Evolutionary conservation across 2,113 vertebrate species (phyloP).

Genomic region (Mastomys coucha): DNA sequence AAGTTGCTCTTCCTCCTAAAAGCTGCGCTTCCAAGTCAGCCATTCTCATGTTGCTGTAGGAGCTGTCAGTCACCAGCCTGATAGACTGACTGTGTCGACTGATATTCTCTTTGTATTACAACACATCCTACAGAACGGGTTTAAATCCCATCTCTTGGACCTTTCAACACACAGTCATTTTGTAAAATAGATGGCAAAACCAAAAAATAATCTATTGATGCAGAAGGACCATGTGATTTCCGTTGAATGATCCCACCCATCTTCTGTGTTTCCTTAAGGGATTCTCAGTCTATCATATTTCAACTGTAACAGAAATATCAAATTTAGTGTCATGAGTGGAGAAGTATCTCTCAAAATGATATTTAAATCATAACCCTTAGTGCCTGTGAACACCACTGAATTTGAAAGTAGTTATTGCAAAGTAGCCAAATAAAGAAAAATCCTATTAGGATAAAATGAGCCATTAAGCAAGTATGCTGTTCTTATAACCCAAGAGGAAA

Average conservation of each 20-base stretch:
- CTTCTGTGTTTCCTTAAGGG: neutral
- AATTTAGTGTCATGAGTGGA: neutral
- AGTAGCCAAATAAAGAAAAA: neutral
- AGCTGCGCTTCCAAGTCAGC: conserved; percentile 37
- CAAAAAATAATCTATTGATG: neutral
- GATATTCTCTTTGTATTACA: neutral
- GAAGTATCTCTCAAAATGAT: neutral
- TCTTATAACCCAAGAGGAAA: neutral
- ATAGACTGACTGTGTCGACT: neutral
- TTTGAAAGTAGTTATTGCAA: neutral
- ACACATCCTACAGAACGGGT: neutral
- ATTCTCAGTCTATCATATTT: neutral
- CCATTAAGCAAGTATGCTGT: neutral
- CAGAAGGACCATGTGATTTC: neutral
- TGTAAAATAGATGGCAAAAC: neutral
- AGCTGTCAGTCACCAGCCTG: neutral
- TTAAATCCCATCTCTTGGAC: conserved; percentile 7
- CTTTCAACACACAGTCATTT: neutral
- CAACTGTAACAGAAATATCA: neutral
- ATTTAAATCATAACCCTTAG: neutral
- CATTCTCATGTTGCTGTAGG: neutral
- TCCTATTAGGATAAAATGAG: neutral
- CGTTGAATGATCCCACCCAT: neutral
- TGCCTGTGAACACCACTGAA: neutral
- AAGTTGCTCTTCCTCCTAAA: conserved; percentile 27